Percentiles rank a stretch among this genome's conserved stretches.
phyloP scores from a whole-genome alignment of 1,140 invertebrate species.

The Achroia grisella region DNA sequence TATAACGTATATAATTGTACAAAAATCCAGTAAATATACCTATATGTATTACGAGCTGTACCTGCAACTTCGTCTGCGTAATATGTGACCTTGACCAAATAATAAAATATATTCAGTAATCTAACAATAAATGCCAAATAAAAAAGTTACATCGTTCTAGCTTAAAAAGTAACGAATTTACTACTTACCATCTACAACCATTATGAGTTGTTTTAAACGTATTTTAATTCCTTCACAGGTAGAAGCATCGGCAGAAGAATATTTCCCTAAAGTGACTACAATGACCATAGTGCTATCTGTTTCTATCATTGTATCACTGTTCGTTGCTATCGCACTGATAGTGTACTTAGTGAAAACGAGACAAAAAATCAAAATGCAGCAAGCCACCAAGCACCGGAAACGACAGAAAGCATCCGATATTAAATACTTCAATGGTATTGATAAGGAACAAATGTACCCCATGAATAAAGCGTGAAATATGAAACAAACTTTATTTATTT shows the following conservation, averaged over 20 bases:
- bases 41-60: no score
- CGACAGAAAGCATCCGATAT: conserved; percentile 46
- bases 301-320: conserved; percentile 39
- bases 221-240: conserved; percentile 37
- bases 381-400: conserved; percentile 50
- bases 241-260: conserved; percentile 31
- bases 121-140: no score
- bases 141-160: no score
- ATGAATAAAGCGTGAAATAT: conserved; percentile 46
- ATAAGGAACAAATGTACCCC: conserved; percentile 51
- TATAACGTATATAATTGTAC: no score
- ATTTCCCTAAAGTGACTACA: conserved; percentile 22
- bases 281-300: conserved; percentile 43
- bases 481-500: no score
- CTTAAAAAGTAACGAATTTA: no score
- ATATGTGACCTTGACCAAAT: no score
- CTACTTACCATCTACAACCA: no score
- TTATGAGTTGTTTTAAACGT: no score
- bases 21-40: no score
- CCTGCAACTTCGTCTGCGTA: no score
- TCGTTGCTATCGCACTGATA: conserved; percentile 42
- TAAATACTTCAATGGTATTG: conserved; percentile 33
- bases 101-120: no score
- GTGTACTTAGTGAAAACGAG: conserved; percentile 52
- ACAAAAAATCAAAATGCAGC: conserved; percentile 34